Conservation (phyloP, 2,797 vertebrate genomes). For the Ibycter americanus region DNA sequence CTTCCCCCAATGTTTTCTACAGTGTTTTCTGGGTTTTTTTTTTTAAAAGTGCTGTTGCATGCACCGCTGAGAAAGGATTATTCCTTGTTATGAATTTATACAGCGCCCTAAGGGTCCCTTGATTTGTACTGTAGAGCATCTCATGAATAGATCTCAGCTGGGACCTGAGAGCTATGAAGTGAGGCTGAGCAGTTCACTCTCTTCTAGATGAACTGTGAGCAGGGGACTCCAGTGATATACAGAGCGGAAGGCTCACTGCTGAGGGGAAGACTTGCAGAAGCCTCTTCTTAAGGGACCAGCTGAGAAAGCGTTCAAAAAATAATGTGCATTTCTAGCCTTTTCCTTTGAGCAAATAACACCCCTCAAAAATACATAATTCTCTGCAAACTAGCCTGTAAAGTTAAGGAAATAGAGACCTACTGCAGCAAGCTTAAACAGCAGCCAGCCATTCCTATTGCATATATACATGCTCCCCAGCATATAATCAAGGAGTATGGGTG, state of each 20-base stretch:
- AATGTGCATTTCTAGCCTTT: not conserved
- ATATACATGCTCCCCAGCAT: not conserved
- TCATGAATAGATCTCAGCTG: constrained; percentile 29
- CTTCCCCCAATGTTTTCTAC: not conserved
- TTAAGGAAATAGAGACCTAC: not conserved
- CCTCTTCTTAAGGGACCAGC: not conserved
- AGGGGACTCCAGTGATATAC: constrained; percentile 43
- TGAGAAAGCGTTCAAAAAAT: not conserved
- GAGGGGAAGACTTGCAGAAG: not conserved
- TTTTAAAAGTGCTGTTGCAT: not conserved
- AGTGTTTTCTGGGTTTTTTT: not conserved
- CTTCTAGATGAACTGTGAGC: constrained; percentile 54
- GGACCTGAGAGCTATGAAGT: constrained; percentile 19
- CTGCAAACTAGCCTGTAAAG: not conserved
- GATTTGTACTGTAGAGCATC: constrained; percentile 27
- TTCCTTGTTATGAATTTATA: constrained; percentile 53
- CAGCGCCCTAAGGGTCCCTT: not conserved
- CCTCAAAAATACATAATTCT: not conserved
- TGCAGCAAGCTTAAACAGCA: not conserved
- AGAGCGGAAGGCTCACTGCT: not conserved
- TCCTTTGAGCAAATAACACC: not conserved
- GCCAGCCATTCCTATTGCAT: not conserved
- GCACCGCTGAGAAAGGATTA: constrained; percentile 2
- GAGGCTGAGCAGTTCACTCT: not conserved
- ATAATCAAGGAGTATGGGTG: not conserved